A percentile compares a stretch with the other conserved stretches of the same genome.
Evolutionary conservation across 2,888 invertebrate genomes (phyloP).

Genomic region (Ceramica pisi): DNA sequence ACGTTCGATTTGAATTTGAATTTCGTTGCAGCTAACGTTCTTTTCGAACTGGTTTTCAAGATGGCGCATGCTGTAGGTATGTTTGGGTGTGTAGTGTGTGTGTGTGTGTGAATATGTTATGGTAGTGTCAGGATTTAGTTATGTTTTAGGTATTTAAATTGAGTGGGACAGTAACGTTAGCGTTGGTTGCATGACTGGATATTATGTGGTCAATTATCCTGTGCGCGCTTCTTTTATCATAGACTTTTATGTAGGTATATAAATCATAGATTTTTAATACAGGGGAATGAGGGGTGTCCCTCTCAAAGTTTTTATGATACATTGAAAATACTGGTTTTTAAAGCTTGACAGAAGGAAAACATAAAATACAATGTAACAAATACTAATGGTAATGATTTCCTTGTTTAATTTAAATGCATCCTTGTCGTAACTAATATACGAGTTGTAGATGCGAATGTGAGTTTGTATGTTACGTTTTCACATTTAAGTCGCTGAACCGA

Average conservation of each 20-base stretch:
- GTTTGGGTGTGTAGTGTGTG: constrained; percentile 12
- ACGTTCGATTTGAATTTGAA: constrained; percentile 69
- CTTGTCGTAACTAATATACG: no score
- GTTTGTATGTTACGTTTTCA: no score
- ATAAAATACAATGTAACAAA: background rate
- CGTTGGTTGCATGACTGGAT: background rate
- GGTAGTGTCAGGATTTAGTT: constrained; percentile 2
- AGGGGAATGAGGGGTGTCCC: background rate
- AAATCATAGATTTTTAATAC: no score
- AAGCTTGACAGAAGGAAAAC: background rate
- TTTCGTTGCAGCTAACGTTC: constrained; percentile 65
- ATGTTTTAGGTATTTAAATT: background rate
- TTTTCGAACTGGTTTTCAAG: constrained; percentile 59
- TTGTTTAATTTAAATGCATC: no score
- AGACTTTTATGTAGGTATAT: background rate
- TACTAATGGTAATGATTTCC: no score
- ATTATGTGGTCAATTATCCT: background rate
- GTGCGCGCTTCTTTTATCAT: background rate
- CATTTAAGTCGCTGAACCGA: no score
- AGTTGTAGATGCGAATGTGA: no score
- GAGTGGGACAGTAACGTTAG: constrained; percentile 2
- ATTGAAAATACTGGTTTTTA: background rate
- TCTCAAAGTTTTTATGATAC: background rate
- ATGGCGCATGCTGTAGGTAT: constrained; percentile 51
- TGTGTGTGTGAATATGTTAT: constrained; percentile 11